Evolutionary conservation across 2,888 invertebrate genomes (phyloP), one percentile per base, ranked within the genome.

Genomic region (Drosophila demipolita): DNA sequence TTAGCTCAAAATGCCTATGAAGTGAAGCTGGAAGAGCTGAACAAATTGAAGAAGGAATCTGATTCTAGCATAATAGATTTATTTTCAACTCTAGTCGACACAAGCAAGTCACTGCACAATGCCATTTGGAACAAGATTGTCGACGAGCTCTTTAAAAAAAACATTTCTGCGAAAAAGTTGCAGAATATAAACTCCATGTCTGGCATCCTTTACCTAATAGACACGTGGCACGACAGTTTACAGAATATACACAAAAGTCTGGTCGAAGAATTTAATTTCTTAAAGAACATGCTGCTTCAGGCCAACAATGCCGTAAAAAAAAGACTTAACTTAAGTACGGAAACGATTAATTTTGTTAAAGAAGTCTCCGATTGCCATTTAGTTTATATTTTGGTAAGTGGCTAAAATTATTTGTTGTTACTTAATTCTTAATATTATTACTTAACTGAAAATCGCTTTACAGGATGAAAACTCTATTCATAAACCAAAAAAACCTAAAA

Each of bases 331-430:
- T 33, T 74, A n/a, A 33, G 45, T 0, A 8, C 33, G 23, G 68
- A 76, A 0, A 49, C 75, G 0, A 11, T 70, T 9, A 49, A 75
- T 15, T 91, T 93, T 53, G 83, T 93, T 5, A 80, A 78, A 54
- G 74, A 38, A 17, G 92, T 92, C 0, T 92, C 91, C 53, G 88
- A 92, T 32, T 93, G 93, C 50, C 93, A 93, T 77, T 87, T 93
- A 61, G 83, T 89, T 58, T 80, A 82, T 35, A 85, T 93, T 69
- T 64, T 87, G 45, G 93, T 90, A 67, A 81, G 81, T 67, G 4
- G 2, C 15, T 9, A 8, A 1, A 0, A 5, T 29, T 32, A 9
- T 17, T 35, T 3, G 29, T 5, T 29, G 5, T 29, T 29, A 29
- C 5, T 38, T 9, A 9, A 20, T 23, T 23, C 23, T 23, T 23